Percentiles rank a stretch among this genome's conserved stretches.
Conservation (phyloP, 2,113 vertebrate genomes). For the Ptyas mucosa region DNA sequence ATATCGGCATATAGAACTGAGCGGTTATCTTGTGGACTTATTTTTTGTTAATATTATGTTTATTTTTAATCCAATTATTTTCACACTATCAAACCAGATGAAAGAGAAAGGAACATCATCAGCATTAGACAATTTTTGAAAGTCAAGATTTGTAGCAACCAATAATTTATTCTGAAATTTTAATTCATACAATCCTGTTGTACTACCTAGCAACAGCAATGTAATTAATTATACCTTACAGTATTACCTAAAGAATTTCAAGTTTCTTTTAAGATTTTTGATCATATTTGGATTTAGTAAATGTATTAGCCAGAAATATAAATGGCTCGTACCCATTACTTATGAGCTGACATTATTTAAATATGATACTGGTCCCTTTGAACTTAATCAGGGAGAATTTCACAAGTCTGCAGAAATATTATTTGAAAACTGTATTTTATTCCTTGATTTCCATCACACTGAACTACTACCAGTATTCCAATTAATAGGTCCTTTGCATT, state of each 20-base stretch:
- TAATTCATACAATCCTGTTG: background rate
- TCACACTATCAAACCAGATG: background rate
- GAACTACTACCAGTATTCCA: conserved; percentile 9
- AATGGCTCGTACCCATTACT: background rate
- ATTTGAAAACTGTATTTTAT: conserved; percentile 43
- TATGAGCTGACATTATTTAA: background rate
- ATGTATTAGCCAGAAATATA: background rate
- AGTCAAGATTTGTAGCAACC: background rate
- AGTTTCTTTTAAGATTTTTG: background rate
- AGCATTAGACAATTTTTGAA: background rate
- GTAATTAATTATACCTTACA: background rate
- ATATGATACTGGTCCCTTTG: background rate
- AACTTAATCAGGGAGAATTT: conserved; percentile 13
- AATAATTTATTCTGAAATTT: background rate
- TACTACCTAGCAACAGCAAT: background rate
- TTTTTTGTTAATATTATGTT: background rate
- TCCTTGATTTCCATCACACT: conserved; percentile 29
- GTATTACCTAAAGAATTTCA: background rate
- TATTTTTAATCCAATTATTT: background rate
- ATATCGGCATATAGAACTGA: background rate
- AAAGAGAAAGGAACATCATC: background rate
- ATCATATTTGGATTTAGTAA: background rate
- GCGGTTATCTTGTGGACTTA: background rate
- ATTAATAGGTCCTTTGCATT: background rate
- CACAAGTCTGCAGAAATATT: conserved; percentile 8